phyloP scores from a whole-genome alignment of 2,113 vertebrate species.

The Rattus rattus region DNA sequence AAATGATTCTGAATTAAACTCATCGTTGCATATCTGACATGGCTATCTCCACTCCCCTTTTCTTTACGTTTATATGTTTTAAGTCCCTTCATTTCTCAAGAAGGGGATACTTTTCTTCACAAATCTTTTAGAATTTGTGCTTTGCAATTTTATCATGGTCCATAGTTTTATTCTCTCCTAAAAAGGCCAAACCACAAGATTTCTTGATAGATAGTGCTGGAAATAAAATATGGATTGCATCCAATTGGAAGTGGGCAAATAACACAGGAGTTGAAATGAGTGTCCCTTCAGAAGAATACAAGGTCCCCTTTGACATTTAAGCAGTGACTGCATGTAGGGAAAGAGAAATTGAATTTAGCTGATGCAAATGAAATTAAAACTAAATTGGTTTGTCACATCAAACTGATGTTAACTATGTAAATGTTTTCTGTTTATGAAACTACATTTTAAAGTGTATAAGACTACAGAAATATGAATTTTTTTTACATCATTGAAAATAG shows the following conservation, averaged over 20 bases:
- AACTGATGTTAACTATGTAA: constrained; percentile 82
- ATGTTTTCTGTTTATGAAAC: constrained; percentile 83
- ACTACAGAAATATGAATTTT: constrained; percentile 61
- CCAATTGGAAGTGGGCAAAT: constrained; percentile 53
- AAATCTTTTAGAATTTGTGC: constrained; percentile 52
- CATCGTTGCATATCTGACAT: neutral
- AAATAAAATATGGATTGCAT: neutral
- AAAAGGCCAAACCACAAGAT: constrained; percentile 56
- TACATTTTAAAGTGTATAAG: constrained; percentile 63
- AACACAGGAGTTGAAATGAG: constrained; percentile 51
- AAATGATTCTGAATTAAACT: neutral
- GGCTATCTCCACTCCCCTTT: neutral
- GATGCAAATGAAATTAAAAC: constrained; percentile 85
- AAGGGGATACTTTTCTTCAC: constrained; percentile 12
- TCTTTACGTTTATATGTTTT: constrained; percentile 19
- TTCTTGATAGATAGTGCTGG: constrained; percentile 64
- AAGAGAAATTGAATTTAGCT: constrained; percentile 81
- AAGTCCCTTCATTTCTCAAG: constrained; percentile 8
- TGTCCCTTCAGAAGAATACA: constrained; percentile 67
- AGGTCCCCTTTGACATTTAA: constrained; percentile 72
- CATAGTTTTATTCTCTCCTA: constrained; percentile 18
- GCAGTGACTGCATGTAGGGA: constrained; percentile 60
- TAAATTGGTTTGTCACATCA: constrained; percentile 83
- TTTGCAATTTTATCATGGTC: neutral
- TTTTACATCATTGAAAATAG: constrained; percentile 52